A percentile compares a stretch with the other conserved stretches of the same genome.
phyloP scores from a whole-genome alignment of 2,888 invertebrate species.

The Drosophila kanekoi region DNA sequence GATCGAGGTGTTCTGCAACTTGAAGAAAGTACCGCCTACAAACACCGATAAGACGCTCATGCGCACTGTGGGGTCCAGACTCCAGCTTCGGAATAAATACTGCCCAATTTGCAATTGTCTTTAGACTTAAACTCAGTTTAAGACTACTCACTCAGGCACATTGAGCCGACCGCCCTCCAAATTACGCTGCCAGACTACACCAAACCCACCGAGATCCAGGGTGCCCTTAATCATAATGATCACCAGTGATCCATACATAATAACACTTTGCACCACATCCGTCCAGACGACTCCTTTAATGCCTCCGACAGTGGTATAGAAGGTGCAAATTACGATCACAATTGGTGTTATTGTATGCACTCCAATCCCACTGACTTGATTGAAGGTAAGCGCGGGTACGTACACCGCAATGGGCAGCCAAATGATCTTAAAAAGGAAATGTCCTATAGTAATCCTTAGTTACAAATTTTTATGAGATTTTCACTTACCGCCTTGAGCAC shows the following conservation, averaged over 20 bases:
- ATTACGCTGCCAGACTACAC: constrained; percentile 88
- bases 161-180: constrained; percentile 90
- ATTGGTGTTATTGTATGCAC: constrained; percentile 92
- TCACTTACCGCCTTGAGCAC: constrained; percentile 88
- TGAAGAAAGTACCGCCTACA: constrained; percentile 91
- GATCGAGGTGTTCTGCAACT: constrained; percentile 90
- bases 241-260: constrained; percentile 91
- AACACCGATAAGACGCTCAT: constrained; percentile 91
- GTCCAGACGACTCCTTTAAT: constrained; percentile 93
- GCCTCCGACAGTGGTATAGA: constrained; percentile 95
- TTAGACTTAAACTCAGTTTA: background rate
- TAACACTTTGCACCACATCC: constrained; percentile 91
- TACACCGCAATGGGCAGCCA: constrained; percentile 87
- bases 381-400: constrained; percentile 91
- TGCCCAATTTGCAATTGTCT: background rate
- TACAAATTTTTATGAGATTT: too few species aligned
- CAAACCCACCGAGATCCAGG: constrained; percentile 89
- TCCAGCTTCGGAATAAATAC: constrained; percentile 84
- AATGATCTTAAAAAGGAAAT: constrained; percentile 58
- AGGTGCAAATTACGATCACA: constrained; percentile 91
- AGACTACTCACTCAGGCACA: constrained; percentile 87
- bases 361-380: constrained; percentile 90
- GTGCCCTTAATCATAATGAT: constrained; percentile 91
- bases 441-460: background rate
- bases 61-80: constrained; percentile 91